A percentile compares a stretch with the other conserved stretches of the same genome.
Conservation (phyloP, 2,888 invertebrate species). For the Heliconius erato region DNA sequence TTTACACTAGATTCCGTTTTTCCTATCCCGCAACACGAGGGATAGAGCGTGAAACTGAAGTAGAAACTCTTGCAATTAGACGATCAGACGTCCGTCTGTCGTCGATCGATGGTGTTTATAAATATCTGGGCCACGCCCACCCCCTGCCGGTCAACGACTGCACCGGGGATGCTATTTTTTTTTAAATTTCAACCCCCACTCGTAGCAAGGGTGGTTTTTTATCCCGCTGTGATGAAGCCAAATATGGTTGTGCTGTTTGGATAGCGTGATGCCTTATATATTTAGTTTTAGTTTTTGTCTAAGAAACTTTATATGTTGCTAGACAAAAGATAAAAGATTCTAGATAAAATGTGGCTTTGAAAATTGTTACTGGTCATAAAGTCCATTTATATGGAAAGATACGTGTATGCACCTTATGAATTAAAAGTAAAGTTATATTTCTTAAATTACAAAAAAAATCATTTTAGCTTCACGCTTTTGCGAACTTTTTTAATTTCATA, state of each 20-base stretch:
- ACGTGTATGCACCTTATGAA: no score
- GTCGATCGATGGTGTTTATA: conserved; percentile 58
- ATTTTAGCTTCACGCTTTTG: no score
- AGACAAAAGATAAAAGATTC: no score
- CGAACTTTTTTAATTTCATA: no score
- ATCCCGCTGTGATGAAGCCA: conserved; percentile 13
- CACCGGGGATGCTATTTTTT: conserved; percentile 22
- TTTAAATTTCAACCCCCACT: neutral
- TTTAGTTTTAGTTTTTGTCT: conserved; percentile 9
- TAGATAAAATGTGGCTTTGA: neutral
- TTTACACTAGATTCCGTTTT: neutral
- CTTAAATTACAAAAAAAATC: no score
- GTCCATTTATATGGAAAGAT: neutral
- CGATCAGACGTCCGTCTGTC: conserved; percentile 54
- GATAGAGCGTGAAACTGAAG: neutral
- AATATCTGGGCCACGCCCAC: conserved; percentile 55
- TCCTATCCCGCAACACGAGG: neutral
- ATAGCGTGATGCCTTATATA: neutral
- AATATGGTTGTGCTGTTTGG: conserved; percentile 7
- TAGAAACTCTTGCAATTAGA: conserved; percentile 30
- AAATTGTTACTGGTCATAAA: neutral
- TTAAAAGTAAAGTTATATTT: no score
- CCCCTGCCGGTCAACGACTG: conserved; percentile 45
- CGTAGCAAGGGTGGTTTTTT: conserved; percentile 9
- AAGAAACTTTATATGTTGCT: neutral